Conservation (phyloP, 2,113 vertebrate species). For the Sclerurus mexicanus region DNA sequence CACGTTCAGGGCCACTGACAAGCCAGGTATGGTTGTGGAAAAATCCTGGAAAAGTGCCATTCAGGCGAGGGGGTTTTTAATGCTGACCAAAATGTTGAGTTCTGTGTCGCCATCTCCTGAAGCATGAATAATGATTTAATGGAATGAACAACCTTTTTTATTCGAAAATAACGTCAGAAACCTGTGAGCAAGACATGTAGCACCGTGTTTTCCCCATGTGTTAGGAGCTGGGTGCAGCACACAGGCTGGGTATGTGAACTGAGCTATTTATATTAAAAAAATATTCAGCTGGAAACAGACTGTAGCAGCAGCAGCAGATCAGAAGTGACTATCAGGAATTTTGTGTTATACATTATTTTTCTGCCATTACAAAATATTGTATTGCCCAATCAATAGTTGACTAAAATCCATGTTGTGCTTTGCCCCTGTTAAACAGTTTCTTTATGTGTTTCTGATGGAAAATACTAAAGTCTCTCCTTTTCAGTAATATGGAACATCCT, state of each 20-base stretch:
- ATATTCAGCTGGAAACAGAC: not conserved
- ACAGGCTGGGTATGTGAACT: not conserved
- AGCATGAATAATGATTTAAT: constrained; percentile 7
- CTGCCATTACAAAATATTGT: constrained; percentile 56
- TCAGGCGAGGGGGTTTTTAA: not conserved
- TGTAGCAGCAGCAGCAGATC: constrained; percentile 47
- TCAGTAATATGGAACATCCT: constrained; percentile 29
- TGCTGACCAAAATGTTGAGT: constrained; percentile 40
- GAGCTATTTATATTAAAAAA: not conserved
- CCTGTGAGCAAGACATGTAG: constrained; percentile 45
- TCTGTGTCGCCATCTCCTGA: constrained; percentile 34
- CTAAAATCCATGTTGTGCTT: constrained; percentile 67
- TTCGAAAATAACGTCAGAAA: not conserved
- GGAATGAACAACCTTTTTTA: constrained; percentile 50
- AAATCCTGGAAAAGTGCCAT: constrained; percentile 11
- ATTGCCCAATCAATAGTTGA: constrained; percentile 61
- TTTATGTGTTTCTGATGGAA: constrained; percentile 52
- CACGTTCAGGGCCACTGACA: not conserved
- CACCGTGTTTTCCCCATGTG: constrained; percentile 39
- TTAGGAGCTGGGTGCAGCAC: not conserved
- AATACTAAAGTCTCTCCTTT: constrained; percentile 31
- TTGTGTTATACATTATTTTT: not conserved
- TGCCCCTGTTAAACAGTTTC: constrained; percentile 44
- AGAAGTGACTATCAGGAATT: constrained; percentile 41
- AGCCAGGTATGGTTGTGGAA: not conserved